These are phyloP conservation scores for Myiothlypis chrysogaster DNA, from an alignment of 2,797 vertebrate genomes.

Conservation along the genomic window DNA sequence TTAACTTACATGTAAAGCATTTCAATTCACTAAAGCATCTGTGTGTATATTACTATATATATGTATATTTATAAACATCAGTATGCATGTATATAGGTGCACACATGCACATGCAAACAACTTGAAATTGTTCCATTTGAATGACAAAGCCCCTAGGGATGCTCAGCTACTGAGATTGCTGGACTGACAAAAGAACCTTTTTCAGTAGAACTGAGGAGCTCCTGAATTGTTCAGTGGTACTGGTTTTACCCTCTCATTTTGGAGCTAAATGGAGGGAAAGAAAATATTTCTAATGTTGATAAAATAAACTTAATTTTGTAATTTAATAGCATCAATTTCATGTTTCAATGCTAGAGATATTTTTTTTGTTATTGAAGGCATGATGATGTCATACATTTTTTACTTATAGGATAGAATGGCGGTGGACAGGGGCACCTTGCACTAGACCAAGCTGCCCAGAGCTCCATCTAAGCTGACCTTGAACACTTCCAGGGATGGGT, in stretches of 20 bases:
- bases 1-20: neutral
- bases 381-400: neutral
- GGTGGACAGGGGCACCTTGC: neutral
- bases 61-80: neutral
- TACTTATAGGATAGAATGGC: neutral
- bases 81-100: slow-evolving; percentile 11
- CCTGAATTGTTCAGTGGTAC: slow-evolving; percentile 3
- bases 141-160: neutral
- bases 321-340: slow-evolving; percentile 24
- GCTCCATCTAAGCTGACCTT: neutral
- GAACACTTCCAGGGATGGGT: neutral
- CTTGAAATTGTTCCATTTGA: neutral
- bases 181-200: neutral
- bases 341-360: neutral
- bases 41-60: neutral
- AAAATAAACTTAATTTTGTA: slow-evolving; percentile 64
- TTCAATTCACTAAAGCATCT: neutral
- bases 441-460: neutral
- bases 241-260: slow-evolving; percentile 39
- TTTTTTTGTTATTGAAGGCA: neutral
- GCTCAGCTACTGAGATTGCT: neutral
- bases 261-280: neutral
- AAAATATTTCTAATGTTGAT: slow-evolving; percentile 49
- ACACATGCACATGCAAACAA: neutral
- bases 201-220: neutral